phyloP scores from a whole-genome alignment of 2,888 invertebrate species.

The Mythimna ferrago region DNA sequence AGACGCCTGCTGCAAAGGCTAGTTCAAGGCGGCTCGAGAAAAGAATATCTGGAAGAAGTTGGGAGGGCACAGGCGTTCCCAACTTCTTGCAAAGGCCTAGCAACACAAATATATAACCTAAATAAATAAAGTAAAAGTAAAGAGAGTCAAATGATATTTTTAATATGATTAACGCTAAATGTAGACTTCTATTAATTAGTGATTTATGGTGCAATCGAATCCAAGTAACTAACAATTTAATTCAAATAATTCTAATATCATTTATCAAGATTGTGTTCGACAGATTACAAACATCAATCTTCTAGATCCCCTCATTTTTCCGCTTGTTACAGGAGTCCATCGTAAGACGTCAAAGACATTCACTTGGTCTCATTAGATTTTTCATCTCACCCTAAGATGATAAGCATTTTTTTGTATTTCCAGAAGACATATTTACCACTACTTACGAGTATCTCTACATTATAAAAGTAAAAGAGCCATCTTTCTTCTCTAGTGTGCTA shows the following conservation, averaged over 20 bases:
- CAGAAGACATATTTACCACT: neutral
- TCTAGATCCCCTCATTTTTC: constrained; percentile 5
- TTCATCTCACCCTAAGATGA: neutral
- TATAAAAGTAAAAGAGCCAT: too few relatives aligned
- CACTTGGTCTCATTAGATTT: constrained; percentile 6
- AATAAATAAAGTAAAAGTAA: neutral
- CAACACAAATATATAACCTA: too few relatives aligned
- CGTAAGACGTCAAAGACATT: neutral
- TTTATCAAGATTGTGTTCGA: constrained; percentile 24
- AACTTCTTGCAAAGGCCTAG: too few relatives aligned
- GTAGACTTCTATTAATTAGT: too few relatives aligned
- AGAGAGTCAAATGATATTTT: too few relatives aligned
- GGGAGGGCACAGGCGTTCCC: too few relatives aligned
- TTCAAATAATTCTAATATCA: neutral
- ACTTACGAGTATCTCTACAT: neutral
- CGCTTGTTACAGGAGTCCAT: constrained; percentile 9
- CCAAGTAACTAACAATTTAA: too few relatives aligned
- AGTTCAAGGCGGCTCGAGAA: too few relatives aligned
- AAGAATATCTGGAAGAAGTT: too few relatives aligned
- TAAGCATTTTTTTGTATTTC: neutral
- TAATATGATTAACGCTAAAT: neutral
- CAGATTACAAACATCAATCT: constrained; percentile 10
- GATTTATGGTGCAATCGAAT: too few relatives aligned
- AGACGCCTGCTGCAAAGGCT: too few relatives aligned
- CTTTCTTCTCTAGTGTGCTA: too few relatives aligned